phyloP scores from a whole-genome alignment of 2,113 vertebrate genomes.

The Menidia beryllina region DNA sequence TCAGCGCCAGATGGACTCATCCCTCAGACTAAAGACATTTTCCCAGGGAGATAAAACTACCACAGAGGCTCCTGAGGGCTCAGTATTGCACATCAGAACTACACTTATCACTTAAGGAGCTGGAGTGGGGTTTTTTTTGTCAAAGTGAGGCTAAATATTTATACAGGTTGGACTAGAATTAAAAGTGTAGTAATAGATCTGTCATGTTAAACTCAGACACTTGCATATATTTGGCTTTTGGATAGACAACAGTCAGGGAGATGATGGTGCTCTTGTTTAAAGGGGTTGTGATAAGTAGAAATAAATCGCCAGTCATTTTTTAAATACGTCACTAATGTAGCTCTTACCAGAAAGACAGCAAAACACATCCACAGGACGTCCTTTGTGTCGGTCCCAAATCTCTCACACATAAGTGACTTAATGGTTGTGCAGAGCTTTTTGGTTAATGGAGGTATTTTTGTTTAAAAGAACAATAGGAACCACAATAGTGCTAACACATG shows the following conservation, averaged over 20 bases:
- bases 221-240: background rate
- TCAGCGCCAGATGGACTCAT: slow-evolving; percentile 24
- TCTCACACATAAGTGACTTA: slow-evolving; percentile 3
- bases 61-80: background rate
- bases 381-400: too few relatives aligned
- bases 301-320: too few relatives aligned
- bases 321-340: too few relatives aligned
- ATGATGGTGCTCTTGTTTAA: background rate
- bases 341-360: too few relatives aligned
- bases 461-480: background rate
- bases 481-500: background rate
- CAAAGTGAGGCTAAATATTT: background rate
- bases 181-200: background rate
- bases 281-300: too few relatives aligned
- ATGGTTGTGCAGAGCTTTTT: too few relatives aligned
- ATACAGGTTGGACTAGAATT: background rate
- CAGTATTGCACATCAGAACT: slow-evolving; percentile 1
- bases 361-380: too few relatives aligned
- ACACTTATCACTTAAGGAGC: background rate
- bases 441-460: background rate
- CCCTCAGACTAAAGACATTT: slow-evolving; percentile 7
- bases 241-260: too few relatives aligned
- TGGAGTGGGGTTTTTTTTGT: background rate
- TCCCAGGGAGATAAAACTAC: slow-evolving; percentile 6
- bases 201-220: background rate